Conservation (phyloP, 2,797 vertebrate genomes). For the Coreius guichenoti region DNA sequence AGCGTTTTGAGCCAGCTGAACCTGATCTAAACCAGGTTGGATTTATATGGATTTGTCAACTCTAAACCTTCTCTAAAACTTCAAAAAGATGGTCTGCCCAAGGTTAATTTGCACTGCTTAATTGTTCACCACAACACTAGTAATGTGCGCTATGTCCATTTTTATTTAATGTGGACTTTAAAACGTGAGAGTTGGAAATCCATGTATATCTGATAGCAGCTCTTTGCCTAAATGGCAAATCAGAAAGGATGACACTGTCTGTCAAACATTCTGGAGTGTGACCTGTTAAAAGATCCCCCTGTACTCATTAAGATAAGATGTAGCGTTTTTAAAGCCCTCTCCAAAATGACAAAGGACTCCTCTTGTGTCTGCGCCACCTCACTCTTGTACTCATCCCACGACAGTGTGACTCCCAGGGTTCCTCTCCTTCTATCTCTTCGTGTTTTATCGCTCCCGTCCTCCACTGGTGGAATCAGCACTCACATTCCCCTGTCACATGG, state of each 20-base stretch:
- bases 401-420: conserved; percentile 45
- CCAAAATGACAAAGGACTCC: conserved; percentile 80
- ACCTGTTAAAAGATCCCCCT: conserved; percentile 79
- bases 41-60: background rate
- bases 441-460: conserved; percentile 56
- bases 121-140: background rate
- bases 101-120: background rate
- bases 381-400: conserved; percentile 43
- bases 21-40: background rate
- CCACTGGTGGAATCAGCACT: conserved; percentile 37
- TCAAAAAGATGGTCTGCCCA: background rate
- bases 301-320: conserved; percentile 82
- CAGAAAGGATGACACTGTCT: conserved; percentile 54
- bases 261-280: conserved; percentile 61
- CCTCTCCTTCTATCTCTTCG: conserved; percentile 54
- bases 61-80: background rate
- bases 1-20: background rate
- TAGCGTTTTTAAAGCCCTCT: conserved; percentile 74
- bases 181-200: background rate
- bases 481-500: conserved; percentile 53
- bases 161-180: background rate
- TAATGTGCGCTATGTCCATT: background rate
- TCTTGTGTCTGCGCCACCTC: conserved; percentile 75
- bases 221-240: conserved; percentile 28
- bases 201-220: conserved; percentile 2